phyloP scores from a whole-genome alignment of 2,797 vertebrate genomes.

The Echeneis naucrates region DNA sequence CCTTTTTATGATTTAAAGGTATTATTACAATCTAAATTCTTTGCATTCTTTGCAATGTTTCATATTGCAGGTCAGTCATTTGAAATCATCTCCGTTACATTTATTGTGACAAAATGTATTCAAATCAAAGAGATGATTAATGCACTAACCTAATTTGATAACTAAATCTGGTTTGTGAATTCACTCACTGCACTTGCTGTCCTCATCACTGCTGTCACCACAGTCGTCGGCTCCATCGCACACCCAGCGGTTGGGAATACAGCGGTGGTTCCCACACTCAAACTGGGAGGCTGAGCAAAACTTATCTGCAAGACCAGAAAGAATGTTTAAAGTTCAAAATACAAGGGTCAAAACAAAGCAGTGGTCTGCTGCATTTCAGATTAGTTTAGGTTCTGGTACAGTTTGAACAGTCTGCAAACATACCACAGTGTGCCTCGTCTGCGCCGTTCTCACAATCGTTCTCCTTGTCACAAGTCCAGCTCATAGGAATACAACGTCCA shows the following conservation, averaged over 20 bases:
- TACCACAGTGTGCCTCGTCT: constrained; percentile 94
- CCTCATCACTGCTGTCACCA: constrained; percentile 92
- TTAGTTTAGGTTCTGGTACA: not conserved
- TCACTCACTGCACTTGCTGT: constrained; percentile 90
- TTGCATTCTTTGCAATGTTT: not conserved
- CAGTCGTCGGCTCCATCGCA: constrained; percentile 97
- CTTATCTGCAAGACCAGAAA: constrained; percentile 84
- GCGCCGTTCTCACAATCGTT: constrained; percentile 96
- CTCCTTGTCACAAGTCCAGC: constrained; percentile 98
- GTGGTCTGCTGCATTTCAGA: not conserved
- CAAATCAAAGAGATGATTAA: not conserved
- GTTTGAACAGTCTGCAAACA: constrained; percentile 63
- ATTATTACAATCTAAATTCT: not conserved
- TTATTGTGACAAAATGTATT: not conserved
- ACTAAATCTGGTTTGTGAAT: not conserved
- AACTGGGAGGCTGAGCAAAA: constrained; percentile 93
- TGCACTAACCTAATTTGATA: not conserved
- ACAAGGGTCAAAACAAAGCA: constrained; percentile 14
- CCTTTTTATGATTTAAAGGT: not conserved
- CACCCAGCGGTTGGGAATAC: constrained; percentile 94
- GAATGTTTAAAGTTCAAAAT: constrained; percentile 19
- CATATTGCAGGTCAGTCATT: not conserved
- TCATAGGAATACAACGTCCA: constrained; percentile 96
- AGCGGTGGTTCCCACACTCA: constrained; percentile 92
- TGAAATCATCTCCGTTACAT: not conserved